Conservation (phyloP, 2,113 vertebrate species). For the rabbit (Oryctolagus cuniculus) region DNA sequence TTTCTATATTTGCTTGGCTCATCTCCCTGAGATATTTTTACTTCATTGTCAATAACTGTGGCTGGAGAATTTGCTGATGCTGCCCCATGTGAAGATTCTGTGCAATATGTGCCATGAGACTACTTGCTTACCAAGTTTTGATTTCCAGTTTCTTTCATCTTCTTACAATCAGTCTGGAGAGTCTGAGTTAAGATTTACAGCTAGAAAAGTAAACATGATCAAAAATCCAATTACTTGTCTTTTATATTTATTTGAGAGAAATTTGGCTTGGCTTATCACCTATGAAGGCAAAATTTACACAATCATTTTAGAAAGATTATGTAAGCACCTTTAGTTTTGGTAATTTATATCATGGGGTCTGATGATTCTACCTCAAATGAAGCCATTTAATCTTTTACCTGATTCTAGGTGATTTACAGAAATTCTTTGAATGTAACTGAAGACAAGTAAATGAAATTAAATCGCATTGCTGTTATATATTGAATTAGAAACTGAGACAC, state of each 20-base stretch:
- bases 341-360: neutral
- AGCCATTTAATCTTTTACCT: neutral
- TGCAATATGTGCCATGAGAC: accelerated
- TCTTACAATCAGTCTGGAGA: neutral
- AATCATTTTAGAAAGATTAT: neutral
- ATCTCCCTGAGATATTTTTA: neutral
- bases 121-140: neutral
- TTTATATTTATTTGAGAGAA: conserved; percentile 29
- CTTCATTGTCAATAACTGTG: too few relatives aligned
- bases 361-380: neutral
- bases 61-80: accelerated
- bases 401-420: neutral
- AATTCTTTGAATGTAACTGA: neutral
- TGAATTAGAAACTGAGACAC: neutral
- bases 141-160: neutral
- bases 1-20: too few relatives aligned
- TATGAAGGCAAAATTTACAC: conserved; percentile 29
- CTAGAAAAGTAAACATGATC: neutral
- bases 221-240: neutral
- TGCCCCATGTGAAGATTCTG: neutral
- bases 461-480: neutral
- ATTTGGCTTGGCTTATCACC: neutral
- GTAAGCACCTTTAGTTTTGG: neutral
- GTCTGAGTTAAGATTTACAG: neutral
- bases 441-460: conserved; percentile 20